phyloP scores from a whole-genome alignment of 2,888 invertebrate genomes.

The Diachrysia chrysitis region DNA sequence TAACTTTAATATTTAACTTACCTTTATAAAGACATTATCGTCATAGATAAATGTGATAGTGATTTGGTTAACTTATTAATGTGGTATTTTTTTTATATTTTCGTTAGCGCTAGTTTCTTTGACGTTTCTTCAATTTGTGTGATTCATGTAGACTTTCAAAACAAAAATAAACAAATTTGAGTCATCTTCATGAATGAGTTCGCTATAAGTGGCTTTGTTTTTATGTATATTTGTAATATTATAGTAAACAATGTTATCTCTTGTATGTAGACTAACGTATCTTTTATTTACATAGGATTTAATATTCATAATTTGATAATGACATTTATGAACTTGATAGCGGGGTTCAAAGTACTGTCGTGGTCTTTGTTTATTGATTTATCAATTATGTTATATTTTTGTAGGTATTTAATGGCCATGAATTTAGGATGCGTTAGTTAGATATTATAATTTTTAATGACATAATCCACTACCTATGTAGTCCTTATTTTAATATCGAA shows the following conservation, averaged over 20 bases:
- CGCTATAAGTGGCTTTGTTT: conserved; percentile 57
- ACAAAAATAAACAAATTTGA: conserved; percentile 67
- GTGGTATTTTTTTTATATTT: conserved; percentile 19
- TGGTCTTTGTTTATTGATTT: conserved; percentile 29
- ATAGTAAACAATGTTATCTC: conserved; percentile 71
- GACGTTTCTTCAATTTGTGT: conserved; percentile 12
- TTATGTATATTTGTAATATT: conserved; percentile 57
- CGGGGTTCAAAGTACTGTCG: conserved; percentile 33
- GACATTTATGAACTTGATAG: conserved; percentile 46
- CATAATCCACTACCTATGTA: not conserved
- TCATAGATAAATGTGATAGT: conserved; percentile 80
- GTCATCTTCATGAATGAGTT: conserved; percentile 64
- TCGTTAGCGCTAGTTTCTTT: conserved; percentile 19
- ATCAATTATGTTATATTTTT: conserved; percentile 13
- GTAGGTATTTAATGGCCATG: not conserved
- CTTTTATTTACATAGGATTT: conserved; percentile 47
- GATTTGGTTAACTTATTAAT: conserved; percentile 69
- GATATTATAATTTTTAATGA: not conserved
- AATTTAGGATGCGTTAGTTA: not conserved
- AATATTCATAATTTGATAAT: conserved; percentile 45
- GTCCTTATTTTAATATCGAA: not conserved
- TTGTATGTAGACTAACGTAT: conserved; percentile 26
- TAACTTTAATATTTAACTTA: conserved; percentile 59
- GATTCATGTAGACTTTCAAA: conserved; percentile 42
- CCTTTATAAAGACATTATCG: conserved; percentile 69